phyloP scores from a whole-genome alignment of 1,140 invertebrate genomes.

The Meteorus sp. region DNA sequence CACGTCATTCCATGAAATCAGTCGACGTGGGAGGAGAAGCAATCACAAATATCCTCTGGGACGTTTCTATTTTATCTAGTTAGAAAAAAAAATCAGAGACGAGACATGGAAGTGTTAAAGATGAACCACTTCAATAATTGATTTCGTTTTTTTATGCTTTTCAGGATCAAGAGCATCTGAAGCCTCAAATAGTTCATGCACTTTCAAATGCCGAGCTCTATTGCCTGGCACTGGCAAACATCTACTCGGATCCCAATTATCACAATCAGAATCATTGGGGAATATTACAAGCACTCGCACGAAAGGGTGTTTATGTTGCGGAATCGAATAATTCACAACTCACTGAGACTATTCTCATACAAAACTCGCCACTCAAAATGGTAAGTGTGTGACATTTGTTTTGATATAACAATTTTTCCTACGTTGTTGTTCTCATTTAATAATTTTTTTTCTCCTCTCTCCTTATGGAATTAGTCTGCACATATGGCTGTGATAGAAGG shows the following conservation, averaged over 20 bases:
- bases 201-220: conserved; percentile 95
- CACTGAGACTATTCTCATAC: conserved; percentile 94
- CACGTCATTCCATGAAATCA: too few relatives aligned
- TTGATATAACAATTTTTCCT: background rate
- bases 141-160: conserved; percentile 17
- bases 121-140: background rate
- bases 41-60: background rate
- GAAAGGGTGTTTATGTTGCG: conserved; percentile 87
- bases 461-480: conserved; percentile 91
- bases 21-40: background rate
- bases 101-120: too few relatives aligned
- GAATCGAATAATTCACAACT: conserved; percentile 84
- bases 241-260: conserved; percentile 96
- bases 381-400: background rate
- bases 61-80: too few relatives aligned
- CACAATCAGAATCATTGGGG: conserved; percentile 94
- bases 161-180: conserved; percentile 90
- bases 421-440: conserved; percentile 11
- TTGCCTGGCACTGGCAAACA: conserved; percentile 91
- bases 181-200: conserved; percentile 88
- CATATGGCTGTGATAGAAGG: conserved; percentile 97
- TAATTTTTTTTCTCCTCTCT: conserved; percentile 72
- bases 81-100: too few relatives aligned
- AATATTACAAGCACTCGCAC: conserved; percentile 86
- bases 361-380: conserved; percentile 93